These are phyloP conservation scores for Acanthopagrus latus DNA, from an alignment of 2,797 vertebrate genomes.

Conservation along the genomic window DNA sequence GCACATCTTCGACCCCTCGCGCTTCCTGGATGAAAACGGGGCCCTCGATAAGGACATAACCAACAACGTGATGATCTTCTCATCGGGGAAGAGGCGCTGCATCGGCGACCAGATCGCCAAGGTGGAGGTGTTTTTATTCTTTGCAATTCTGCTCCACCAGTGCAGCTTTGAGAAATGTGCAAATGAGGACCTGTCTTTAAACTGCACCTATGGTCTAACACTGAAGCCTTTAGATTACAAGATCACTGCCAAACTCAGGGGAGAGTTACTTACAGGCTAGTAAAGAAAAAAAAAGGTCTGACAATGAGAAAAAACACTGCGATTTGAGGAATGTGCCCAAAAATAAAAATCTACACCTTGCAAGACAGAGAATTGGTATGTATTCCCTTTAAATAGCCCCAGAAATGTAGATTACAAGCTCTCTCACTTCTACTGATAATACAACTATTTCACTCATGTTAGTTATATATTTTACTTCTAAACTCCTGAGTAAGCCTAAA, in stretches of 20 bases:
- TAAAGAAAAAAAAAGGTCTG: conserved; percentile 37
- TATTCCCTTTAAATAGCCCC: not conserved
- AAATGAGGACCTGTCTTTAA: conserved; percentile 74
- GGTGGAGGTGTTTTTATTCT: conserved; percentile 87
- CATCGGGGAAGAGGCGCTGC: conserved; percentile 85
- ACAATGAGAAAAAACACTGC: not conserved
- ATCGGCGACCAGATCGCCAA: conserved; percentile 88
- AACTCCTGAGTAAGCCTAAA: conserved; percentile 28
- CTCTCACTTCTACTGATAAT: conserved; percentile 7
- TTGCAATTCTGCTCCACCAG: conserved; percentile 86
- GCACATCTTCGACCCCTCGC: conserved; percentile 80
- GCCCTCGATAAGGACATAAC: conserved; percentile 82
- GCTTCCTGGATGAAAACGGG: conserved; percentile 82
- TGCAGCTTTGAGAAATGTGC: conserved; percentile 85
- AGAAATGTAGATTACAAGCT: conserved; percentile 14
- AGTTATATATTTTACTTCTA: conserved; percentile 26
- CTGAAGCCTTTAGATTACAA: conserved; percentile 85
- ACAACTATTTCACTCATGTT: not conserved
- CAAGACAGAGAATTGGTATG: not conserved
- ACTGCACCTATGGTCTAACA: conserved; percentile 84
- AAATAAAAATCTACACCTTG: conserved; percentile 28
- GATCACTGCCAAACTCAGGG: conserved; percentile 76
- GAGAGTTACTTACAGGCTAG: conserved; percentile 41
- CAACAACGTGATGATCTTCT: conserved; percentile 87
- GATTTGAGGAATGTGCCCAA: conserved; percentile 50